Evolutionary conservation across 2,113 vertebrate genomes (phyloP).

Genomic region (cat (Felis catus)): F.catus_Fca126_mat1.0 CM031411.1:56314501-56315000

Average conservation of each 20-base stretch:
- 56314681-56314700: neutral
- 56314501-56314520: slow-evolving; percentile 60
- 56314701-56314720: neutral
- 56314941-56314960: neutral
- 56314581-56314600: neutral
- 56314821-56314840: neutral
- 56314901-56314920: neutral
- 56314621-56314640: no score
- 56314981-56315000: neutral
- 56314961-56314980: neutral
- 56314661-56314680: neutral
- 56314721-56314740: neutral
- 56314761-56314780: neutral
- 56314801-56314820: neutral
- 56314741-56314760: neutral
- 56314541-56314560: slow-evolving; percentile 43
- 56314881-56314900: neutral
- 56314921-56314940: slow-evolving; percentile 2
- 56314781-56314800: neutral
- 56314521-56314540: slow-evolving; percentile 42
- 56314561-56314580: slow-evolving; percentile 43
- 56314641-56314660: neutral
- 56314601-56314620: neutral
- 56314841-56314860: neutral
- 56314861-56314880: neutral